These are phyloP conservation scores for Stenoptilia bipunctidactyla DNA, from an alignment of 2,888 invertebrate species.

Conservation along the genomic window DNA sequence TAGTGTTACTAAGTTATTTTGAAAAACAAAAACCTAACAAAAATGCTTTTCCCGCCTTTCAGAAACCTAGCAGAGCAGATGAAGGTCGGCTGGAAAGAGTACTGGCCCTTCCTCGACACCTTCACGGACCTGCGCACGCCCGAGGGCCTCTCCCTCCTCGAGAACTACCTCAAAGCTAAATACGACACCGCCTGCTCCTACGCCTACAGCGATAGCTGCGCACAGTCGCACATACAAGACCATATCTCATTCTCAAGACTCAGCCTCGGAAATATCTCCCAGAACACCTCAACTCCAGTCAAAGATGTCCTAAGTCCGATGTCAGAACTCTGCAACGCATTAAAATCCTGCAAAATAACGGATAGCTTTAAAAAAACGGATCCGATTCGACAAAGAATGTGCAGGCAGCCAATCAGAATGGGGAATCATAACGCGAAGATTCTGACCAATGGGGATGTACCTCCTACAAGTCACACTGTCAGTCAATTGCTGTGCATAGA, in stretches of 20 bases:
- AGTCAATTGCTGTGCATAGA: slow-evolving; percentile 56
- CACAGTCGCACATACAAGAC: slow-evolving; percentile 31
- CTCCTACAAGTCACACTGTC: slow-evolving; percentile 41
- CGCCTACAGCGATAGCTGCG: slow-evolving; percentile 45
- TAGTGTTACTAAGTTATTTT: no score
- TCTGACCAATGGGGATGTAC: slow-evolving; percentile 34
- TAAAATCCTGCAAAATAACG: slow-evolving; percentile 67
- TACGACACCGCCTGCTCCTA: slow-evolving; percentile 55
- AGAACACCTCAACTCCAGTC: slow-evolving; percentile 20
- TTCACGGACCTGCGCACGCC: slow-evolving; percentile 82
- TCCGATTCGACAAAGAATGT: slow-evolving; percentile 38
- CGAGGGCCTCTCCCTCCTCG: slow-evolving; percentile 81
- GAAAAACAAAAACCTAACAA: no score
- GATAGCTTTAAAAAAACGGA: slow-evolving; percentile 50
- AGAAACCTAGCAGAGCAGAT: slow-evolving; percentile 79
- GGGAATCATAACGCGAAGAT: not conserved
- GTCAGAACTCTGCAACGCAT: slow-evolving; percentile 70
- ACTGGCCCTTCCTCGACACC: slow-evolving; percentile 90
- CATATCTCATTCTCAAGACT: slow-evolving; percentile 44
- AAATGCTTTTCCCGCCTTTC: slow-evolving; percentile 19
- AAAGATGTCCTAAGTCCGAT: slow-evolving; percentile 62
- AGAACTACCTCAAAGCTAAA: slow-evolving; percentile 76
- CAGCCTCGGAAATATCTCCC: slow-evolving; percentile 29
- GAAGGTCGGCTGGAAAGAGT: slow-evolving; percentile 88
- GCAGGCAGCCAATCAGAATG: slow-evolving; percentile 38